Conservation (phyloP, 1,140 invertebrate species). For the Papilio xuthus region DNA sequence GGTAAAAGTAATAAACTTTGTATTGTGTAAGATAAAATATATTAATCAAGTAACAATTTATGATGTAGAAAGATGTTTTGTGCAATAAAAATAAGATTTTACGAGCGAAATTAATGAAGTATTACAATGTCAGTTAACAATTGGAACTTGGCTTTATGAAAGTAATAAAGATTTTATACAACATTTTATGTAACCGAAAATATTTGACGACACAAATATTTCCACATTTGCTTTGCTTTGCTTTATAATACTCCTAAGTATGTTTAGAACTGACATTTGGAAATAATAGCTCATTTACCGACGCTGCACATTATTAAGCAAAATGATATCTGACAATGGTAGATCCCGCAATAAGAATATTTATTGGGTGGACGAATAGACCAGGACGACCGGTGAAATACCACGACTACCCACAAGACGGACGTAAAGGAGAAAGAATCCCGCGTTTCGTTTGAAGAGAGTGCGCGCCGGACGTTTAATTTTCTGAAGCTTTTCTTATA, state of each 20-base stretch:
- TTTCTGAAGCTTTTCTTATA: no score
- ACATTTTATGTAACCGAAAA: not conserved
- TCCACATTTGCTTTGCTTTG: not conserved
- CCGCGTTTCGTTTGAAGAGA: no score
- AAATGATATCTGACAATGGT: no score
- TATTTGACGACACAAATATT: not conserved
- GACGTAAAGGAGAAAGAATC: no score
- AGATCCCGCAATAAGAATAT: no score
- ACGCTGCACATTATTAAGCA: not conserved
- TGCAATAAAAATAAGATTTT: constrained; percentile 40
- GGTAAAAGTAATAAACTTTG: constrained; percentile 16
- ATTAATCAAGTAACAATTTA: constrained; percentile 21
- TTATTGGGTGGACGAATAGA: no score
- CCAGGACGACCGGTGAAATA: no score
- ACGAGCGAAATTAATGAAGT: constrained; percentile 35
- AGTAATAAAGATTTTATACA: not conserved
- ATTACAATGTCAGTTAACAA: constrained; percentile 26
- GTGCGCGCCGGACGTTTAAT: no score
- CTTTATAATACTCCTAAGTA: not conserved
- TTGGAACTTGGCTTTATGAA: constrained; percentile 1
- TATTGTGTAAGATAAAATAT: not conserved
- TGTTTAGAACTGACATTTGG: not conserved
- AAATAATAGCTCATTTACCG: not conserved
- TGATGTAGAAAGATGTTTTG: constrained; percentile 19
- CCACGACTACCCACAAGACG: no score